These are phyloP conservation scores for Phylloscopus whistleri DNA, from an alignment of 2,113 vertebrate genomes.

Conservation along the genomic window DNA sequence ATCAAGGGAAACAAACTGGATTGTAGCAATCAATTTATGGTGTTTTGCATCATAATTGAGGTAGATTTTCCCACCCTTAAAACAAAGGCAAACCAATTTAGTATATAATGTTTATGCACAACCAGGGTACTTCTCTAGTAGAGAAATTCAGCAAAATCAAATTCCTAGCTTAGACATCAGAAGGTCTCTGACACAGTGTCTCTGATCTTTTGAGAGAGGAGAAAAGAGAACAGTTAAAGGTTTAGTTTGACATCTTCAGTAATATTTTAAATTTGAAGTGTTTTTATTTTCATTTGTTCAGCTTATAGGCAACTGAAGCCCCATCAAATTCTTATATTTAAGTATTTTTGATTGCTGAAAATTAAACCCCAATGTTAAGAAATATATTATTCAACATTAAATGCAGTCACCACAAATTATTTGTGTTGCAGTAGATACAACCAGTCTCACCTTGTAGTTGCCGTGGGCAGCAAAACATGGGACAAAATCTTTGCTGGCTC, in stretches of 20 bases:
- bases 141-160: neutral
- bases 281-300: neutral
- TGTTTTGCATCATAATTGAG: neutral
- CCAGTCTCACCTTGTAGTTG: neutral
- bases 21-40: neutral
- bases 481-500: constrained; percentile 30
- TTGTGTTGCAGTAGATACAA: neutral
- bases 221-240: neutral
- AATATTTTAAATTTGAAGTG: neutral
- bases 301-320: neutral
- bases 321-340: neutral
- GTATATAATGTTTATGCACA: neutral
- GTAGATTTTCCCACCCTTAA: neutral
- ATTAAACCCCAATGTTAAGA: neutral
- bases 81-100: neutral
- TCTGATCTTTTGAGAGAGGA: neutral
- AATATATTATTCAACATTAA: neutral
- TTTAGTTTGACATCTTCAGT: neutral
- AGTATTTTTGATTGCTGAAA: neutral
- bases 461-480: constrained; percentile 6
- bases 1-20: neutral
- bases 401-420: neutral
- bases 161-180: neutral
- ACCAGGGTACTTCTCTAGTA: neutral
- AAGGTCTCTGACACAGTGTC: neutral